A percentile compares a stretch with the other conserved stretches of the same genome.
Evolutionary conservation across 2,797 vertebrate genomes (phyloP).

Genomic region (Falco naumanni): DNA sequence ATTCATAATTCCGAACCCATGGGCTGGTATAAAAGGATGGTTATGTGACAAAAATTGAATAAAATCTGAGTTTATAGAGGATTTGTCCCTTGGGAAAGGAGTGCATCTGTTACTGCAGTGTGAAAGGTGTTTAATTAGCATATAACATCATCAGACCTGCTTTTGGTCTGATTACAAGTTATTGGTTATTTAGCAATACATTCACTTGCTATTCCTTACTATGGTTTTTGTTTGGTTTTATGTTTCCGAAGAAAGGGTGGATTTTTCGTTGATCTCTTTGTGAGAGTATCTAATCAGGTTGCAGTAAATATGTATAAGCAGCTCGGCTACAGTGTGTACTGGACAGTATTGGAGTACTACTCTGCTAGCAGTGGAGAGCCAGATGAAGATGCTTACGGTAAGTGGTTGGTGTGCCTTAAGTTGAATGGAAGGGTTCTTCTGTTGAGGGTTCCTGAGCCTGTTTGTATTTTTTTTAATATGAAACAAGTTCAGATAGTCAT

Average conservation of each 20-base stretch:
- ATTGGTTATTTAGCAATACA: background rate
- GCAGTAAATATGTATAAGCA: slow-evolving; percentile 98
- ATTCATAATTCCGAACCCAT: background rate
- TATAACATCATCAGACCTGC: background rate
- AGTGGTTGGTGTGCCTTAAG: slow-evolving; percentile 18
- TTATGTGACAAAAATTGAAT: background rate
- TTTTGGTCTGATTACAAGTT: background rate
- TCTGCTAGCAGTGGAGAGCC: slow-evolving; percentile 95
- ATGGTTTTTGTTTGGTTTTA: background rate
- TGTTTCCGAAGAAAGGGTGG: slow-evolving; percentile 88
- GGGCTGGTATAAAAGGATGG: background rate
- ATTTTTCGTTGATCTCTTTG: slow-evolving; percentile 96
- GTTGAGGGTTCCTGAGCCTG: background rate
- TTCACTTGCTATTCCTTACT: background rate
- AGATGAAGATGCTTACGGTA: slow-evolving; percentile 94
- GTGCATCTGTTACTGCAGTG: rapidly evolving
- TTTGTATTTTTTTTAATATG: background rate
- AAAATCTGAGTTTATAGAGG: rapidly evolving
- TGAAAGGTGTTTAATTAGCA: background rate
- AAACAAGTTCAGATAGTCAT: background rate
- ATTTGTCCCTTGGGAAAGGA: background rate
- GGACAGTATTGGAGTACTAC: slow-evolving; percentile 94
- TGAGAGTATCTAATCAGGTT: slow-evolving; percentile 96
- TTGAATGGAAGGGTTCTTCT: background rate
- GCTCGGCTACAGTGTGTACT: slow-evolving; percentile 94